Evolutionary conservation across 2,113 vertebrate genomes (phyloP), one percentile per base, ranked within the genome.

Genomic region (Pterocles gutturalis): DNA sequence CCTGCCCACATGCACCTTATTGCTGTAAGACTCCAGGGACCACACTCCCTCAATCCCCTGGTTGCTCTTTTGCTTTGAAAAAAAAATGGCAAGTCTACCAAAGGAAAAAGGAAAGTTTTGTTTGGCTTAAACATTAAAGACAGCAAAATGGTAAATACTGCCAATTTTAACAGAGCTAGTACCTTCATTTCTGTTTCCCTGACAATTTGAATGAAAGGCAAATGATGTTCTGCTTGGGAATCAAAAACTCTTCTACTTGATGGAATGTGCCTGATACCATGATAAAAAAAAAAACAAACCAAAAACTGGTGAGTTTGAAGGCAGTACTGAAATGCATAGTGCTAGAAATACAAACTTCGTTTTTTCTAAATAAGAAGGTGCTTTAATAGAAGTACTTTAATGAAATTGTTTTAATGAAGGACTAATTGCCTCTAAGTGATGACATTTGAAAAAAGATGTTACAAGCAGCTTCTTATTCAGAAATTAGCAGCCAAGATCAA

Each of bases 381-480:
- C 64, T 83, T 79, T 95, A 90, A 72, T 53, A 90, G 93, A 94
- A 36, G 33, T 55, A 61, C 41, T 66, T 70, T 28, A 86, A 64
- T 58, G n/a, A 85, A 71, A 28, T 57, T 49, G 17, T 28, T 94
- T 86, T 69, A 76, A 91, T 49, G 70, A 83, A 95, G 54, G 67
- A 54, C 77, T 80, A 85, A 83, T 90, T 77, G 26, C 45, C 66
- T 93, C 16, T 71, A 93, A 91, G 65, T 57, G 28, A 76, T 33
- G 46, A 58, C 76, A 82, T 89, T 58, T 82, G 41, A 71, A 95
- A 62, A 89, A 80, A 71, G 31, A 22, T 76, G 16, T 28, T 82
- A 61, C 53, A 91, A 95, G 93, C 83, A 93, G n/a, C 73, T 96
- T 97, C 93, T 96, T 93, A 97, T 55, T 94, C 49, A 96, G 94